A percentile compares a stretch with the other conserved stretches of the same genome.
Evolutionary conservation across 2,797 vertebrate species (phyloP).

Genomic region (Cuniculus paca): DNA sequence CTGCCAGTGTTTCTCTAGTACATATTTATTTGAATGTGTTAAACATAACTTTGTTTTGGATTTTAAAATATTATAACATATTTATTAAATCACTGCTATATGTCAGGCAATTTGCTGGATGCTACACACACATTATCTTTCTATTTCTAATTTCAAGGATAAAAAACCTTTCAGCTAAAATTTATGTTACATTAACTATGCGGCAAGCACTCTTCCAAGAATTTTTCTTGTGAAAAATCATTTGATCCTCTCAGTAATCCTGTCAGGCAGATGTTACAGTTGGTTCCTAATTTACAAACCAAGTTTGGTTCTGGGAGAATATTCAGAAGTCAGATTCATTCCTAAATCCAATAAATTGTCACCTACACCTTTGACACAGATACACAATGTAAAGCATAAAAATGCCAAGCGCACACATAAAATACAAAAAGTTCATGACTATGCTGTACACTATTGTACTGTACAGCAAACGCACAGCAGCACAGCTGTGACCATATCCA

Average conservation of each 20-base stretch:
- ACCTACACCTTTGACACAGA: not conserved
- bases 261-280: not conserved
- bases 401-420: not conserved
- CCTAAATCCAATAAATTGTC: not conserved
- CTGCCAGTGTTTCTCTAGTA: not conserved
- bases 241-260: not conserved
- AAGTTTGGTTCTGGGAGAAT: not conserved
- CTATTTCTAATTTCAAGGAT: constrained; percentile 6
- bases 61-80: not conserved
- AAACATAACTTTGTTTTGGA: not conserved
- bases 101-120: not conserved
- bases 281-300: not conserved
- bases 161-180: not conserved
- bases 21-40: constrained; percentile 26
- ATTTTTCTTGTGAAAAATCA: not conserved
- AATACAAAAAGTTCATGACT: not conserved
- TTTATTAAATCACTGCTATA: not conserved
- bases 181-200: not conserved
- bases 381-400: not conserved
- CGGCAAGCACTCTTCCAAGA: not conserved
- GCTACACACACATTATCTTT: not conserved
- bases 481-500: not conserved
- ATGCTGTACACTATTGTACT: not conserved
- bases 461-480: not conserved
- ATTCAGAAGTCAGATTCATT: not conserved